These are phyloP conservation scores for Cheilosia pagana DNA, from an alignment of 2,888 invertebrate genomes.

Conservation along the genomic window DNA sequence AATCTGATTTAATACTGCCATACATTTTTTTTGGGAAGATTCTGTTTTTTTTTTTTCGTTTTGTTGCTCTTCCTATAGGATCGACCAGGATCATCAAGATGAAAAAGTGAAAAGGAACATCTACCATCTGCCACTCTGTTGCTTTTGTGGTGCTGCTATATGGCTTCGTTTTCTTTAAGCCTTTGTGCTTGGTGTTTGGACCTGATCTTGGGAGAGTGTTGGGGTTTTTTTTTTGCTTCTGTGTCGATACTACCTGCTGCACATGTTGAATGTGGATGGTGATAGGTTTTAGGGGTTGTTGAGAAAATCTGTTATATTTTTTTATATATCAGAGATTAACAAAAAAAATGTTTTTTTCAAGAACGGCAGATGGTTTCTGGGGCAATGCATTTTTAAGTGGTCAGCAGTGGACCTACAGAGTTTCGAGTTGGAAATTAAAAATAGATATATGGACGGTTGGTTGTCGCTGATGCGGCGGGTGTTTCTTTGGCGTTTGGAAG, in stretches of 20 bases:
- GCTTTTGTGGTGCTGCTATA: slow-evolving; percentile 26
- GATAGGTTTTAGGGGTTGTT: slow-evolving; percentile 41
- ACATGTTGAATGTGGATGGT: slow-evolving; percentile 59
- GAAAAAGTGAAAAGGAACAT: slow-evolving; percentile 1
- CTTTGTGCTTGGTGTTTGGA: slow-evolving; percentile 33
- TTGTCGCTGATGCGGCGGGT: background rate
- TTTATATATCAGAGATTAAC: slow-evolving; percentile 16
- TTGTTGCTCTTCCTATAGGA: slow-evolving; percentile 40
- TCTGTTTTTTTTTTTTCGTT: slow-evolving; percentile 4
- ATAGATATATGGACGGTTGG: background rate
- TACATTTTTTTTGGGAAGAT: slow-evolving; percentile 45
- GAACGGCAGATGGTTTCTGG: slow-evolving; percentile 52
- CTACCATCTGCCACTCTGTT: slow-evolving; percentile 44
- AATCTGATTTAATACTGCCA: slow-evolving; percentile 28
- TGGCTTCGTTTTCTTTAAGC: slow-evolving; percentile 45
- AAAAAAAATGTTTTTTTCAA: slow-evolving; percentile 36
- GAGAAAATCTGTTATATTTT: slow-evolving; percentile 47
- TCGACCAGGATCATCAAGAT: background rate
- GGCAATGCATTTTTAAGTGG: slow-evolving; percentile 44
- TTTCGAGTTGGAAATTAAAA: background rate
- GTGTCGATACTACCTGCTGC: slow-evolving; percentile 50
- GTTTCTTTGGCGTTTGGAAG: background rate
- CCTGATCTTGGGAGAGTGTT: slow-evolving; percentile 57
- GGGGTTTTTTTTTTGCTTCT: slow-evolving; percentile 34
- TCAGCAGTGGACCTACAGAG: background rate